These are phyloP conservation scores for Pelochelys cantorii DNA, from an alignment of 2,797 vertebrate genomes.

Conservation along the genomic window DNA sequence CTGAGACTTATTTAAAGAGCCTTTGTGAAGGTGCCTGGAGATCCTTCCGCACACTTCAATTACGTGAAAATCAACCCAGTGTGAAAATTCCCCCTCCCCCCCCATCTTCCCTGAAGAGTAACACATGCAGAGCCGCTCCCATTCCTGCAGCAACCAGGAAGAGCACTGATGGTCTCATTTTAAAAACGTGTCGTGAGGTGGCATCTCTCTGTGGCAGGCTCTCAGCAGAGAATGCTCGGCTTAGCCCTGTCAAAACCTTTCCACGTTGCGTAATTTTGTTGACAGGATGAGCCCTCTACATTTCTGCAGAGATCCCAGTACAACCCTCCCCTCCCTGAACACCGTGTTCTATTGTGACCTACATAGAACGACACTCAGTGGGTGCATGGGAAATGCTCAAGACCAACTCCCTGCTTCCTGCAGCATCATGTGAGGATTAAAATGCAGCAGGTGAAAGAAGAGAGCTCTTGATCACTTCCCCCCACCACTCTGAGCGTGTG, in stretches of 20 bases:
- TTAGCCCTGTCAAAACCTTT: neutral
- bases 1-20: neutral
- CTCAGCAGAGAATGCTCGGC: neutral
- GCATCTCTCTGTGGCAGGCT: neutral
- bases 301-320: neutral
- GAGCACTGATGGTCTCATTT: neutral
- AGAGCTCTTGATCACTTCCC: neutral
- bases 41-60: neutral
- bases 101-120: neutral
- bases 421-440: neutral
- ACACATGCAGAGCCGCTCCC: neutral
- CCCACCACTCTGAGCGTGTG: accelerated
- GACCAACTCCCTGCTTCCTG: neutral
- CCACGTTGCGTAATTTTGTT: accelerated
- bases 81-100: conserved; percentile 8
- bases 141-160: neutral
- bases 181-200: neutral
- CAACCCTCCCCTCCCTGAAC: neutral
- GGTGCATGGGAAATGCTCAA: neutral
- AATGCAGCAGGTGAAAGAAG: neutral
- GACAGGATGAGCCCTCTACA: neutral
- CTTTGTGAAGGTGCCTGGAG: neutral
- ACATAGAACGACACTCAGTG: neutral
- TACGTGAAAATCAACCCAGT: neutral
- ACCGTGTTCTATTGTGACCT: conserved; percentile 28